Evolutionary conservation across 2,113 vertebrate genomes (phyloP).

Genomic region (Dicentrarchus labrax): DNA sequence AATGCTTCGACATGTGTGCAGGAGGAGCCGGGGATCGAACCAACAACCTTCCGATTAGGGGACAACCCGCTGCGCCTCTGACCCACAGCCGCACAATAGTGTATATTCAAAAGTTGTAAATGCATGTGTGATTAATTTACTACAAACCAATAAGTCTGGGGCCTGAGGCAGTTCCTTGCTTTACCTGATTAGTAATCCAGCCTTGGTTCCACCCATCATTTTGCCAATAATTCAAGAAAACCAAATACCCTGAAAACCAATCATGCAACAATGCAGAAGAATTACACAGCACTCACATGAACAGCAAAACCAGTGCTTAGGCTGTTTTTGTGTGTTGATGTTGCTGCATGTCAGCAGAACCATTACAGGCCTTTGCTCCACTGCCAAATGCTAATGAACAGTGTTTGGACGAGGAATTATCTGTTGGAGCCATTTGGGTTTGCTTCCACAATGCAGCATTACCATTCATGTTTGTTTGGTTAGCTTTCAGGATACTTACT

Average conservation of each 20-base stretch:
- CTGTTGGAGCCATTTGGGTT: constrained; percentile 37
- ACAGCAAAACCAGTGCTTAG: not conserved
- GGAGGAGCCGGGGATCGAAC: too few species aligned
- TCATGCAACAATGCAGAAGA: not conserved
- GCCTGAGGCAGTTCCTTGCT: not conserved
- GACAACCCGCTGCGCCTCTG: too few species aligned
- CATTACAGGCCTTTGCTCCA: not conserved
- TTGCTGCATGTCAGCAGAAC: constrained; percentile 18
- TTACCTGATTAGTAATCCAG: not conserved
- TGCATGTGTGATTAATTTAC: not conserved
- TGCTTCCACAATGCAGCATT: constrained; percentile 39
- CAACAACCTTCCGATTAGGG: too few species aligned
- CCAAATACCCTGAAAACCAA: not conserved
- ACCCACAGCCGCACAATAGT: not conserved
- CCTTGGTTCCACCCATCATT: not conserved
- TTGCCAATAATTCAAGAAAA: constrained; percentile 1
- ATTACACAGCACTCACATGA: not conserved
- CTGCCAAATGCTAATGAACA: constrained; percentile 52
- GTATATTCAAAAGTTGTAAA: not conserved
- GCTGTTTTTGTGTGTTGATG: constrained; percentile 1
- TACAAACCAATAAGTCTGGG: not conserved
- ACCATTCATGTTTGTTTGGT: constrained; percentile 37
- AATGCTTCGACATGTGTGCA: too few species aligned
- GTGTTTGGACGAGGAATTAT: constrained; percentile 51
- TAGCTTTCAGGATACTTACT: constrained; percentile 14